Evolutionary conservation across 2,888 invertebrate species (phyloP).

Genomic region (Euproctis similis): DNA sequence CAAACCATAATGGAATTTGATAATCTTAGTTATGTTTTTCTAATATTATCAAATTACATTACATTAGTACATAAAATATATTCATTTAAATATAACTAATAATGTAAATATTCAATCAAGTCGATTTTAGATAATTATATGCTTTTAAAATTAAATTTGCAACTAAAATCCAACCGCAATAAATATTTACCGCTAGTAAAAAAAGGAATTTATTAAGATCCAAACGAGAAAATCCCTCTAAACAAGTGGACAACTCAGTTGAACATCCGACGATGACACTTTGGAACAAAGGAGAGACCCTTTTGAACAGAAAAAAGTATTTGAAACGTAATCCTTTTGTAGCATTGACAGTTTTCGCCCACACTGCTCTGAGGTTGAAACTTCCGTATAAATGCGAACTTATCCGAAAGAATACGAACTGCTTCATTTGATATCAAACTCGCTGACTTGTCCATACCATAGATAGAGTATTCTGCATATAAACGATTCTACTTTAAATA

Average conservation of each 20-base stretch:
- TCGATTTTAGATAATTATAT: no score
- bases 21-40: no score
- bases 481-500: constrained; percentile 13
- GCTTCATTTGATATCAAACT: constrained; percentile 22
- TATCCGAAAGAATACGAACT: constrained; percentile 19
- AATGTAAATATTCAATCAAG: no score
- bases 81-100: no score
- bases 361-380: constrained; percentile 8
- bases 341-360: constrained; percentile 14
- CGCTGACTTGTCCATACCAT: constrained; percentile 15
- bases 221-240: constrained; percentile 10
- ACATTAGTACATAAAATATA: no score
- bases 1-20: no score
- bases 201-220: constrained; percentile 7
- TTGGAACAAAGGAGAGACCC: constrained; percentile 11
- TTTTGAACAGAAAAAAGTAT: constrained; percentile 14
- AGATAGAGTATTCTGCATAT: constrained; percentile 17
- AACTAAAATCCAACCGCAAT: no score
- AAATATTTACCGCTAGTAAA: no score
- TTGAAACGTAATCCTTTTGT: constrained; percentile 11
- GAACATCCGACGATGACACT: constrained; percentile 7
- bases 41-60: no score
- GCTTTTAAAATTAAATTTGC: no score
- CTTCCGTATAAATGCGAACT: constrained; percentile 10
- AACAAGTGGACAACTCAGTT: constrained; percentile 13